Percentiles rank a stretch among this genome's conserved stretches.
These are phyloP conservation scores for Symphodus melops DNA, from an alignment of 2,113 vertebrate species.

Conservation along the genomic window DNA sequence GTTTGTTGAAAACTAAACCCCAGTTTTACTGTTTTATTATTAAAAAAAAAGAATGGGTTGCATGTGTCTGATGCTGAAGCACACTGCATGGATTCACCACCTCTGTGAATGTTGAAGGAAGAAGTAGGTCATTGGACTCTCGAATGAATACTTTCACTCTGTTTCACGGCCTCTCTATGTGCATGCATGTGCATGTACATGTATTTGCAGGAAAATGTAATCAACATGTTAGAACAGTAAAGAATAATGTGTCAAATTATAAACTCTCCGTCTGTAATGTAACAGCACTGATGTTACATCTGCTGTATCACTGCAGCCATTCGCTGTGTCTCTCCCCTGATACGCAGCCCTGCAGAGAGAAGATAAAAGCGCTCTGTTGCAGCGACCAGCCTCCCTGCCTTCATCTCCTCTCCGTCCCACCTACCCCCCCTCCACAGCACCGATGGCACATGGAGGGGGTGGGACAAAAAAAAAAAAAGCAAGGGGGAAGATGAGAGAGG, in stretches of 20 bases:
- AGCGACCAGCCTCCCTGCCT: conserved; percentile 27
- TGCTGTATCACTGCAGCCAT: conserved; percentile 34
- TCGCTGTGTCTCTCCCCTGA: conserved; percentile 18
- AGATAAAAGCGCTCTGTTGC: conserved; percentile 64
- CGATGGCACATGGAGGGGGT: neutral
- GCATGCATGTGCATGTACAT: too few relatives aligned
- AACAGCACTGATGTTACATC: neutral
- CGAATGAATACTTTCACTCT: neutral
- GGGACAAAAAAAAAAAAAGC: conserved; percentile 29
- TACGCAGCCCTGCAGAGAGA: conserved; percentile 40
- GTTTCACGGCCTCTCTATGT: too few relatives aligned
- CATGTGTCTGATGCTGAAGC: neutral
- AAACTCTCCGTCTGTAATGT: neutral
- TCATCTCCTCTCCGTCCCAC: conserved; percentile 52
- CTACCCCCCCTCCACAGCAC: conserved; percentile 33
- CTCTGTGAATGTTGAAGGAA: neutral
- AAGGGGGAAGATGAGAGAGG: conserved; percentile 21
- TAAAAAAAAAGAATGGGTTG: too few relatives aligned
- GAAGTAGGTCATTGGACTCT: neutral
- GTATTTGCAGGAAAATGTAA: too few relatives aligned
- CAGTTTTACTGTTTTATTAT: too few relatives aligned
- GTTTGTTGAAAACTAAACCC: too few relatives aligned
- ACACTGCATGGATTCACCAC: neutral
- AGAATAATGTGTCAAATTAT: neutral
- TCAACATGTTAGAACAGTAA: neutral